phyloP scores from a whole-genome alignment of 2,113 vertebrate genomes.

The Columbina picui region DNA sequence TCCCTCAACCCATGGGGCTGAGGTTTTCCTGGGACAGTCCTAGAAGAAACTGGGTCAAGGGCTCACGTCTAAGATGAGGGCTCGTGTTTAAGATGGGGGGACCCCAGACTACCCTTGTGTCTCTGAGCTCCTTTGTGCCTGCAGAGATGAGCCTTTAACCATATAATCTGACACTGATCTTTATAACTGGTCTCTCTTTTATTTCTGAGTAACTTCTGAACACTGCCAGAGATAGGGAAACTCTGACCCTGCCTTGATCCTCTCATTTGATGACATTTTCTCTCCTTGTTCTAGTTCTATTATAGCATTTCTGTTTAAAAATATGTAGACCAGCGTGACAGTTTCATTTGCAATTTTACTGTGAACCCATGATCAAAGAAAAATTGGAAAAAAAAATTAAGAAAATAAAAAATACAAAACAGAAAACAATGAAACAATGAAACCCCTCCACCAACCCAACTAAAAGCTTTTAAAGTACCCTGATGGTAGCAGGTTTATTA shows the following conservation, averaged over 20 bases:
- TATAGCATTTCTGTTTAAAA: not conserved
- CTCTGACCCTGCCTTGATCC: not conserved
- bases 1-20: not conserved
- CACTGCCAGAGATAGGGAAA: not conserved
- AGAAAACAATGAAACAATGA: no score
- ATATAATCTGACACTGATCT: not conserved
- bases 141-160: not conserved
- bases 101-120: not conserved
- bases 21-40: not conserved
- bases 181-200: not conserved
- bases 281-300: not conserved
- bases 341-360: not conserved
- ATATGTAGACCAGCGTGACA: not conserved
- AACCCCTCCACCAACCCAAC: not conserved
- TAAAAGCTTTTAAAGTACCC: slow-evolving; percentile 17
- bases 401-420: not conserved
- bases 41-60: not conserved
- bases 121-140: not conserved
- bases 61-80: no score
- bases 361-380: not conserved
- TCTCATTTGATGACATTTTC: not conserved
- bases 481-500: not conserved
- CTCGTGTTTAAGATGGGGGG: rapidly evolving
- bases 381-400: not conserved
- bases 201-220: not conserved